A percentile compares a stretch with the other conserved stretches of the same genome.
These are phyloP conservation scores for Orestias chungarensis DNA, from an alignment of 2,797 vertebrate genomes.

Conservation along the genomic window DNA sequence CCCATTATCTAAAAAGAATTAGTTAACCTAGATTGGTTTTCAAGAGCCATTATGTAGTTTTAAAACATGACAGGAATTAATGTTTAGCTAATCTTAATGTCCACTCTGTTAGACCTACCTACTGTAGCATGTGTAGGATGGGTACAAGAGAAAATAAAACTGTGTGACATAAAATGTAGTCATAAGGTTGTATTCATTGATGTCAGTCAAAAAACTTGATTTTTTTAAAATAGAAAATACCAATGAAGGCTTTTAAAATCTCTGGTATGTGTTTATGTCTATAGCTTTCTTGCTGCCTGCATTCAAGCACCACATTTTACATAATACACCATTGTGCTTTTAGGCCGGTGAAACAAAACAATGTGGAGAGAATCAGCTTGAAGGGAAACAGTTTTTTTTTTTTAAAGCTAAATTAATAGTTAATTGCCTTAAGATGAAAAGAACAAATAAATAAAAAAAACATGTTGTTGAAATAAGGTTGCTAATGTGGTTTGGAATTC, in stretches of 20 bases:
- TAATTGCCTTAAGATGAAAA: constrained; percentile 20
- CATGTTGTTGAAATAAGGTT: constrained; percentile 25
- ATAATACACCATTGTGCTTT: too few species aligned
- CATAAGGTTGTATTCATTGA: background rate
- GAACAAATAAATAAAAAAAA: constrained; percentile 33
- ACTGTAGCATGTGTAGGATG: too few species aligned
- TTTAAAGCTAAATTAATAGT: constrained; percentile 2
- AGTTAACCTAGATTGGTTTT: background rate
- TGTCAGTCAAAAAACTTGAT: background rate
- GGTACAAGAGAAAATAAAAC: too few species aligned
- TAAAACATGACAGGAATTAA: too few species aligned
- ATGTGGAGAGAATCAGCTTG: background rate
- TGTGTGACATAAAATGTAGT: background rate
- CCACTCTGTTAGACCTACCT: background rate
- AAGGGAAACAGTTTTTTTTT: constrained; percentile 14
- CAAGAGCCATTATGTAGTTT: too few species aligned
- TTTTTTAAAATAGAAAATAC: background rate
- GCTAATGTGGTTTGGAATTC: constrained; percentile 54
- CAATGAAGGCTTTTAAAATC: background rate
- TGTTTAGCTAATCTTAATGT: background rate
- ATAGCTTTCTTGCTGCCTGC: background rate
- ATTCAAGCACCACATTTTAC: constrained; percentile 11
- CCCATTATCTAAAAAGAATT: too few species aligned
- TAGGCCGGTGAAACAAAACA: background rate
- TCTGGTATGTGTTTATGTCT: background rate